phyloP scores from a whole-genome alignment of 2,888 invertebrate species.

The Ephialtes manifestator region DNA sequence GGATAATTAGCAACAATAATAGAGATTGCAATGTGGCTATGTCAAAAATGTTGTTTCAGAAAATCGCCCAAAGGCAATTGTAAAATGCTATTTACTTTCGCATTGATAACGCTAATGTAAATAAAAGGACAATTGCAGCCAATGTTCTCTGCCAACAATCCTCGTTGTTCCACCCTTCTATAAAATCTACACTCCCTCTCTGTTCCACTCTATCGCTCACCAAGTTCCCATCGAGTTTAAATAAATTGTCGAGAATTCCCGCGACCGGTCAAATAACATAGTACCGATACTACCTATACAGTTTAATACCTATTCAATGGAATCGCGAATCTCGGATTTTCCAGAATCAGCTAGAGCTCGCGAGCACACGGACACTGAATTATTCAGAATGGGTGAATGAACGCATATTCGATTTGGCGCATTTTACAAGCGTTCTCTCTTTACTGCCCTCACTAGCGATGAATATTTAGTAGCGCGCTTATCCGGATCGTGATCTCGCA shows the following conservation, averaged over 20 bases:
- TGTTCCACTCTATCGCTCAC: conserved; percentile 21
- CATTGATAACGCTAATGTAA: conserved; percentile 33
- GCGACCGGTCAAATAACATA: conserved; percentile 40
- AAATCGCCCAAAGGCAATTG: neutral
- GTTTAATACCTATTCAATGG: conserved; percentile 40
- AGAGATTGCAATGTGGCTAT: neutral
- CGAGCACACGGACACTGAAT: conserved; percentile 58
- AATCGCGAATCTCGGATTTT: conserved; percentile 49
- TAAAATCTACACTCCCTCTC: neutral
- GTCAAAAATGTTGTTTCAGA: conserved; percentile 8
- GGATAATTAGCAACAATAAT: neutral
- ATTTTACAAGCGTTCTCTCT: conserved; percentile 49
- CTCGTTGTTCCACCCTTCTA: neutral
- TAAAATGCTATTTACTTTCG: conserved; percentile 24
- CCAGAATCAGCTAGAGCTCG: conserved; percentile 44
- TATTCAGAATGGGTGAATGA: conserved; percentile 67
- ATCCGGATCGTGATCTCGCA: conserved; percentile 75
- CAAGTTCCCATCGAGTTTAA: conserved; percentile 36
- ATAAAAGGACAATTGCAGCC: conserved; percentile 18
- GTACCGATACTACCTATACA: conserved; percentile 31
- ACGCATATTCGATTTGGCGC: conserved; percentile 65
- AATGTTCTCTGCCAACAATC: neutral
- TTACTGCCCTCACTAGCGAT: conserved; percentile 58
- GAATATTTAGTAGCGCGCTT: conserved; percentile 78
- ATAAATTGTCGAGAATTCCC: conserved; percentile 32